Conservation (phyloP, 2,113 vertebrate genomes). For the Morone saxatilis region DNA sequence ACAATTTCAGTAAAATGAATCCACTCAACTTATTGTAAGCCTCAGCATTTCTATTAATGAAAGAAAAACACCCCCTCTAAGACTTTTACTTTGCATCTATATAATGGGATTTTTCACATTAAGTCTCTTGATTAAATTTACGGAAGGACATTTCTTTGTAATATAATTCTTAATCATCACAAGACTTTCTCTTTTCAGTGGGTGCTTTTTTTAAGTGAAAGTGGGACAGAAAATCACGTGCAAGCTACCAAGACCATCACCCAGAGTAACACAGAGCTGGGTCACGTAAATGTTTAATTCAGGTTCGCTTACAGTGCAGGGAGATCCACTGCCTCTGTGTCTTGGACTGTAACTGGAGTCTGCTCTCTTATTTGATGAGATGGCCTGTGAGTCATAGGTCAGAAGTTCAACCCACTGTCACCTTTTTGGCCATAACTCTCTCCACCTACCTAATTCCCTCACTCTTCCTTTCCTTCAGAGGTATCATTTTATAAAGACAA, state of each 20-base stretch:
- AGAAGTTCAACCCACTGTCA: conserved; percentile 50
- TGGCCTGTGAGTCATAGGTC: conserved; percentile 54
- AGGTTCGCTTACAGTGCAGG: conserved; percentile 5
- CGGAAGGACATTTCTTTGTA: conserved; percentile 19
- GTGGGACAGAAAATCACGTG: conserved; percentile 9
- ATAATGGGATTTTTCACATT: conserved; percentile 60
- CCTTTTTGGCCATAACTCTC: conserved; percentile 51
- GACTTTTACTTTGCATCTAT: conserved; percentile 57
- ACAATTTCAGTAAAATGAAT: conserved; percentile 72
- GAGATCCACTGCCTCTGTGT: conserved; percentile 33
- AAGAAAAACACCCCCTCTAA: conserved; percentile 51
- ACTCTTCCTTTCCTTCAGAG: conserved; percentile 41
- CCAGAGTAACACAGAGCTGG: conserved; percentile 4
- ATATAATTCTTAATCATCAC: conserved; percentile 54
- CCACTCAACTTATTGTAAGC: conserved; percentile 67
- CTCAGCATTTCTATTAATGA: conserved; percentile 69
- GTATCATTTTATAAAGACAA: conserved; percentile 60
- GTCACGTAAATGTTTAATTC: conserved; percentile 56
- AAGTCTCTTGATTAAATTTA: conserved; percentile 65
- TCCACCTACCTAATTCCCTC: conserved; percentile 42
- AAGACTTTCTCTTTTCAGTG: conserved; percentile 29
- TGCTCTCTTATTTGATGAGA: conserved; percentile 67
- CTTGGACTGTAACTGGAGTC: conserved; percentile 45
- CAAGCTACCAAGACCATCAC: not conserved
- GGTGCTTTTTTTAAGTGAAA: conserved; percentile 22